These are phyloP conservation scores for Oriolus oriolus DNA, from an alignment of 2,113 vertebrate genomes.

Conservation along the genomic window DNA sequence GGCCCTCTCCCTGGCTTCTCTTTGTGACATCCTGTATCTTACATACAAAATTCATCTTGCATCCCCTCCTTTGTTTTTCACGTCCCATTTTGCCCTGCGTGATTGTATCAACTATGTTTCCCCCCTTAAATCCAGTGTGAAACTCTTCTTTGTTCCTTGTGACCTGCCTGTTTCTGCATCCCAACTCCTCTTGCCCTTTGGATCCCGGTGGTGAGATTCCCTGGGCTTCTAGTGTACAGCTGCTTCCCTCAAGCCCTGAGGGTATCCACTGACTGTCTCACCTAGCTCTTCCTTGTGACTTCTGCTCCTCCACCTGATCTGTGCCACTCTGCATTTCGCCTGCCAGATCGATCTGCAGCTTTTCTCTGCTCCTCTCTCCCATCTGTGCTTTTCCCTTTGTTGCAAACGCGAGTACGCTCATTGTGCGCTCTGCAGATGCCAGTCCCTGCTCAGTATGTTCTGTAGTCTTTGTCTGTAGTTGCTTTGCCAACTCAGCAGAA, in stretches of 20 bases:
- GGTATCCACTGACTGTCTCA: not conserved
- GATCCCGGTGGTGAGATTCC: not conserved
- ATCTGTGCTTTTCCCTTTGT: not conserved
- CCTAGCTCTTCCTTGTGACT: not conserved
- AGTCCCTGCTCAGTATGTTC: not conserved
- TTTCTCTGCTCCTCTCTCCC: not conserved
- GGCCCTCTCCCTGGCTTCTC: not conserved
- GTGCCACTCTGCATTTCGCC: not conserved
- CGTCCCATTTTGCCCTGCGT: not conserved
- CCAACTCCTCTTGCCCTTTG: not conserved
- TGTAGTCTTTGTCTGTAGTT: not conserved
- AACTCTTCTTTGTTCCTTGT: rapidly evolving
- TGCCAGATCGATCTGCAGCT: not conserved
- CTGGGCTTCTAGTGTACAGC: not conserved
- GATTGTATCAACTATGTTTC: not conserved
- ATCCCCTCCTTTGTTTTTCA: not conserved
- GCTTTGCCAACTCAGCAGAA: not conserved
- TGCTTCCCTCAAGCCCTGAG: not conserved
- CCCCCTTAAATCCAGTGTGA: not conserved
- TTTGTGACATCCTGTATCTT: not conserved
- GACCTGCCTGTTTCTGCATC: not conserved
- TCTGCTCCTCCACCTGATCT: not conserved
- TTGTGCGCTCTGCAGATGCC: not conserved
- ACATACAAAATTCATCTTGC: rapidly evolving
- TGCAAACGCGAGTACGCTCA: not conserved